These are phyloP conservation scores for Eristalinus sepulchralis DNA, from an alignment of 2,888 invertebrate species.

Conservation along the genomic window DNA sequence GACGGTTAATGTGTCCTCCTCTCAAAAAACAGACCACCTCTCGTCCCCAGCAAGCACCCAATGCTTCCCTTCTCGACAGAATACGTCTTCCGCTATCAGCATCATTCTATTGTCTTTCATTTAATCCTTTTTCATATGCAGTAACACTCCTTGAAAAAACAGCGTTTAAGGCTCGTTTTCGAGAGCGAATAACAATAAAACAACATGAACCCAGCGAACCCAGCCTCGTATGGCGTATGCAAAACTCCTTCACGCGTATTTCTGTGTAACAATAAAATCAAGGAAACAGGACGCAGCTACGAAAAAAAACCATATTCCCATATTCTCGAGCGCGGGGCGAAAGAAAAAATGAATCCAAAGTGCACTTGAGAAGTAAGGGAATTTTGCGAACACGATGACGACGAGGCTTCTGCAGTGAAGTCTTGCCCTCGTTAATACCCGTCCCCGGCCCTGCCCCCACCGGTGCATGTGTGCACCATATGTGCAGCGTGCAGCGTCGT, in stretches of 20 bases:
- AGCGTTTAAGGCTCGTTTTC: slow-evolving; percentile 36
- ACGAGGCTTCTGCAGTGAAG: slow-evolving; percentile 12
- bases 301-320: slow-evolving; percentile 41
- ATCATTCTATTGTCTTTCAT: slow-evolving; percentile 37
- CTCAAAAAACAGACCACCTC: background rate
- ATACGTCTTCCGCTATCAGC: slow-evolving; percentile 38
- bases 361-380: slow-evolving; percentile 67
- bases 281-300: slow-evolving; percentile 24
- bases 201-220: slow-evolving; percentile 2
- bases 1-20: slow-evolving; percentile 17
- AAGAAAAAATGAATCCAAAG: slow-evolving; percentile 52
- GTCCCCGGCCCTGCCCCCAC: background rate
- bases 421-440: slow-evolving; percentile 58
- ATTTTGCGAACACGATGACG: slow-evolving; percentile 38
- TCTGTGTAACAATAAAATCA: slow-evolving; percentile 54
- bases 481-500: slow-evolving; percentile 23
- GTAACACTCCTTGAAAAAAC: slow-evolving; percentile 44
- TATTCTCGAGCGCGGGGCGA: background rate
- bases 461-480: slow-evolving; percentile 26
- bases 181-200: slow-evolving; percentile 19
- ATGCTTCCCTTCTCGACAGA: background rate
- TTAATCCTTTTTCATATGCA: slow-evolving; percentile 45
- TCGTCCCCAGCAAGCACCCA: background rate
- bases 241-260: slow-evolving; percentile 39
- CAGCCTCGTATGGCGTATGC: background rate